Percentiles rank a stretch among this genome's conserved stretches.
phyloP scores from a whole-genome alignment of 2,888 invertebrate species.

The Tethea ocularis region DNA sequence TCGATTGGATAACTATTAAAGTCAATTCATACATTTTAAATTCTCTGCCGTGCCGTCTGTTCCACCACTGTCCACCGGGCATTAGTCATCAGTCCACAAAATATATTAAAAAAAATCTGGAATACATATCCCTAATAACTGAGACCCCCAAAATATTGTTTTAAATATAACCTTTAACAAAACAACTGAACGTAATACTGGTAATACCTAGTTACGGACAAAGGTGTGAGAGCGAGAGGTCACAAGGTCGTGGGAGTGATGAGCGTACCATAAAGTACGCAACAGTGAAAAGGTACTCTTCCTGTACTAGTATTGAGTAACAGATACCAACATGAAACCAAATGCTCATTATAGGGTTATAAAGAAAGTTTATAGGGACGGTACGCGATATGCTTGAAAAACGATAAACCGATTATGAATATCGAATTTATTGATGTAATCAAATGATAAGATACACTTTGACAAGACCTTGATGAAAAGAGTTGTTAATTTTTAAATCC shows the following conservation, averaged over 20 bases:
- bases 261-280: slow-evolving; percentile 10
- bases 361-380: neutral
- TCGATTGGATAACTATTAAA: no score
- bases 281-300: slow-evolving; percentile 4
- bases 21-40: no score
- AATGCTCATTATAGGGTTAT: neutral
- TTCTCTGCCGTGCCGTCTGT: no score
- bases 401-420: neutral
- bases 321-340: neutral
- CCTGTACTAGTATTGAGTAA: slow-evolving; percentile 1
- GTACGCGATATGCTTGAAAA: neutral
- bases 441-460: neutral
- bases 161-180: neutral
- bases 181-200: neutral
- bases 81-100: neutral
- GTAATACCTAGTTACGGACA: slow-evolving; percentile 7
- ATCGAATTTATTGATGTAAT: neutral
- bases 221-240: slow-evolving; percentile 21
- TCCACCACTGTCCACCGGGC: no score
- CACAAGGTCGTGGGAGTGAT: slow-evolving; percentile 20
- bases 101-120: neutral
- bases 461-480: neutral
- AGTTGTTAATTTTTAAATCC: neutral
- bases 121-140: no score
- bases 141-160: neutral